phyloP scores from a whole-genome alignment of 2,797 vertebrate genomes.

The Scyliorhinus canicula region DNA sequence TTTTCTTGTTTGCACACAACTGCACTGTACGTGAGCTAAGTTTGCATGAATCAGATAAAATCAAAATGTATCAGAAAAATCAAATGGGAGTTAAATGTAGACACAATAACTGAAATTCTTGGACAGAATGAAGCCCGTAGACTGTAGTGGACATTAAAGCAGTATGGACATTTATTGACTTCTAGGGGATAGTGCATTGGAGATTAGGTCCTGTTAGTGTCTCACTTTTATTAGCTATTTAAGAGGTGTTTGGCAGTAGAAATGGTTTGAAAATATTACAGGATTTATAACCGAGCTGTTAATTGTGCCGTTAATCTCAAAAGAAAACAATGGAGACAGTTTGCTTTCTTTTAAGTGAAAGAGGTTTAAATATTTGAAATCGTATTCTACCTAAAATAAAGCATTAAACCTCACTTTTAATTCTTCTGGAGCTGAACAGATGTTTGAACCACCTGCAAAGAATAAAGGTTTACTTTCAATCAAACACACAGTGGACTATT shows the following conservation, averaged over 20 bases:
- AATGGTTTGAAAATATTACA: constrained; percentile 19
- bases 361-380: constrained; percentile 36
- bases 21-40: constrained; percentile 26
- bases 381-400: not conserved
- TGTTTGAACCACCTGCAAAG: constrained; percentile 20
- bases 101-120: not conserved
- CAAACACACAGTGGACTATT: constrained; percentile 11
- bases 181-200: constrained; percentile 22
- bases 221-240: constrained; percentile 38
- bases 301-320: constrained; percentile 33
- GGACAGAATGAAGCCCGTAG: not conserved
- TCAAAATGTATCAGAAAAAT: constrained; percentile 19
- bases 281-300: constrained; percentile 35
- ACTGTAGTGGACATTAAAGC: not conserved
- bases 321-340: not conserved
- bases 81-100: not conserved
- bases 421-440: constrained; percentile 27
- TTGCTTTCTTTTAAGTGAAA: constrained; percentile 31
- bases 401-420: constrained; percentile 13
- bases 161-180: constrained; percentile 30
- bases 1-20: not conserved
- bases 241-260: constrained; percentile 36
- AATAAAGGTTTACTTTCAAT: constrained; percentile 36
- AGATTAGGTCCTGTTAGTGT: constrained; percentile 30
- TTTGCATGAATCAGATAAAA: constrained; percentile 21